Evolutionary conservation across 2,113 vertebrate species (phyloP).

Genomic region (Riparia riparia): DNA sequence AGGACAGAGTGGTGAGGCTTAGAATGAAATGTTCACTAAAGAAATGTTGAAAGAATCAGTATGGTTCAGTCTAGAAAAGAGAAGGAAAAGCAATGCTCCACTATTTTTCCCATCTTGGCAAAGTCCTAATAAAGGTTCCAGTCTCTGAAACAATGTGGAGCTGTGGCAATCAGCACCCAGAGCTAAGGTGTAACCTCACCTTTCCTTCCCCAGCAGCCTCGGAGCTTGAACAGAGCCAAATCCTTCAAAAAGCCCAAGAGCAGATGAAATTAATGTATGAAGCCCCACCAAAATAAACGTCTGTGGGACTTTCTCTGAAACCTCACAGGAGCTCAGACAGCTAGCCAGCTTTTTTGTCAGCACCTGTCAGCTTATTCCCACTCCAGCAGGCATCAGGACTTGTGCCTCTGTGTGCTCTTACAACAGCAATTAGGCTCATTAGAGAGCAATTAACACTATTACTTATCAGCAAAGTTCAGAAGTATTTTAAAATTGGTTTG

Average conservation of each 20-base stretch:
- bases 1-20: background rate
- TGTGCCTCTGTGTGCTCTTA: background rate
- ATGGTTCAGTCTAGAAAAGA: background rate
- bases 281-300: background rate
- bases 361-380: background rate
- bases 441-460: conserved; percentile 56
- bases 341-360: background rate
- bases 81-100: background rate
- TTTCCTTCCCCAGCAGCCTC: background rate
- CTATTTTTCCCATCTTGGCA: background rate
- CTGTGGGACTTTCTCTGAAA: background rate
- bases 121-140: background rate
- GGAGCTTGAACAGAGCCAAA: background rate
- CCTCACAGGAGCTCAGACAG: background rate
- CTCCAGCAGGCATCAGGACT: background rate
- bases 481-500: conserved; percentile 30
- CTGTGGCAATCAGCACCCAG: background rate
- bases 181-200: background rate
- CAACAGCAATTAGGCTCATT: conserved; percentile 50
- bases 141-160: background rate
- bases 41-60: background rate
- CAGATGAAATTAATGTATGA: background rate
- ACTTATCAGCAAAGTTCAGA: conserved; percentile 56
- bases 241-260: background rate
- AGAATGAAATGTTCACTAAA: background rate